A percentile compares a stretch with the other conserved stretches of the same genome.
phyloP scores from a whole-genome alignment of 2,113 vertebrate genomes.

The Colistium nudipinnis region DNA sequence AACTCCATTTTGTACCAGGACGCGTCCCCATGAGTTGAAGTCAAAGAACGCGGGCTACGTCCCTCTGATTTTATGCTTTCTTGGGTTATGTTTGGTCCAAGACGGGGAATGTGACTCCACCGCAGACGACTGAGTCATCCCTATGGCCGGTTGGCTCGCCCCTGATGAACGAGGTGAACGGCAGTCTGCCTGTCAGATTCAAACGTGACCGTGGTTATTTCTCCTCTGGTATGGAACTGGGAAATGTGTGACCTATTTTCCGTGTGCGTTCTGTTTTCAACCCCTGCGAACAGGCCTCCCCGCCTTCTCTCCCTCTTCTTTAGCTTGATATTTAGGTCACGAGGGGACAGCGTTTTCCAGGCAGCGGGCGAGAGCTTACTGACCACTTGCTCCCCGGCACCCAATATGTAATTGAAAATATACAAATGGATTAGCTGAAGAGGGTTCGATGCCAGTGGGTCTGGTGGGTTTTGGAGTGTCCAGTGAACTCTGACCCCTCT shows the following conservation, averaged over 20 bases:
- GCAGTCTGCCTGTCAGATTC: constrained; percentile 46
- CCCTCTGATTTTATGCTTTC: constrained; percentile 43
- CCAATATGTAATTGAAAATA: constrained; percentile 74
- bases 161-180: constrained; percentile 23
- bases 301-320: constrained; percentile 29
- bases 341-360: constrained; percentile 59
- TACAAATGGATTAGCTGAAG: constrained; percentile 79
- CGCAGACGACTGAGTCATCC: constrained; percentile 67
- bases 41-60: background rate
- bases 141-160: constrained; percentile 42
- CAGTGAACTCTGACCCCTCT: constrained; percentile 56
- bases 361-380: constrained; percentile 68
- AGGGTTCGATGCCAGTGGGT: constrained; percentile 61
- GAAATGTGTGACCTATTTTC: constrained; percentile 72
- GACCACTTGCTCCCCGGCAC: constrained; percentile 58
- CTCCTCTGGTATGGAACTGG: constrained; percentile 43
- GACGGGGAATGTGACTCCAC: constrained; percentile 22
- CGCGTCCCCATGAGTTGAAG: constrained; percentile 1
- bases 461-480: constrained; percentile 49
- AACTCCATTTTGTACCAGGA: constrained; percentile 10
- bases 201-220: constrained; percentile 63
- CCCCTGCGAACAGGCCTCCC: constrained; percentile 16
- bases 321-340: constrained; percentile 78
- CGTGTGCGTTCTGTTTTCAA: constrained; percentile 54
- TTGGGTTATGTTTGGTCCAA: constrained; percentile 21